Evolutionary conservation across 2,888 invertebrate genomes (phyloP).

Genomic region (Drosophila fulvimacula): DNA sequence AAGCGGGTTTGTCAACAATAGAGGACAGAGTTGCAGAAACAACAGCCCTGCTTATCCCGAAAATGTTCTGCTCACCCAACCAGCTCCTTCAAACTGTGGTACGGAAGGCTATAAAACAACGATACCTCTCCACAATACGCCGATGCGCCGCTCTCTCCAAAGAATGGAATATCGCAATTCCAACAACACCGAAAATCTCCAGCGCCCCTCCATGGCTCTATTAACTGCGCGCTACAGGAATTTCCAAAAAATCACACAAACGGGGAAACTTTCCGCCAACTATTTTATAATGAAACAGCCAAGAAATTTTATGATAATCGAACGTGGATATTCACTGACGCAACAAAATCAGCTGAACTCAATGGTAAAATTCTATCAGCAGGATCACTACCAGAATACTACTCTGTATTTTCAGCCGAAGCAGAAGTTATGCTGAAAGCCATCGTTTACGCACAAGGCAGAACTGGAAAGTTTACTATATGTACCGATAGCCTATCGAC

Average conservation of each 20-base stretch:
- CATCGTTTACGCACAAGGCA: too few relatives aligned
- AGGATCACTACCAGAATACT: too few relatives aligned
- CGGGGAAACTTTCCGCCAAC: slow-evolving; percentile 1
- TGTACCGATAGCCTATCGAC: too few relatives aligned
- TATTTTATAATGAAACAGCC: slow-evolving; percentile 1
- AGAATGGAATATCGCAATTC: slow-evolving; percentile 8
- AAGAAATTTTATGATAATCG: too few relatives aligned
- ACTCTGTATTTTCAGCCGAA: too few relatives aligned
- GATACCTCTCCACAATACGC: background rate
- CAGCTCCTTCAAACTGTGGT: background rate
- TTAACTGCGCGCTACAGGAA: slow-evolving; percentile 4
- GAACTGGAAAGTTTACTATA: too few relatives aligned
- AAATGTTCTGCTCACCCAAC: slow-evolving; percentile 12
- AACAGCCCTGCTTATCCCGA: slow-evolving; percentile 5
- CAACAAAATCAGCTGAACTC: slow-evolving; percentile 11
- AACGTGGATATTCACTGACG: slow-evolving; percentile 11
- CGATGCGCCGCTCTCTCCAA: background rate
- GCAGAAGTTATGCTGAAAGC: too few relatives aligned
- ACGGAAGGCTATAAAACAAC: background rate
- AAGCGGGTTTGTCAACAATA: background rate
- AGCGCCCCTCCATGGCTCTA: slow-evolving; percentile 6
- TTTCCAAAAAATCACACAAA: background rate
- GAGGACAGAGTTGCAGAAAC: slow-evolving; percentile 2
- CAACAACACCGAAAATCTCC: slow-evolving; percentile 5
- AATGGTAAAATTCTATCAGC: slow-evolving; percentile 3